phyloP scores from a whole-genome alignment of 2,113 vertebrate genomes.

The Oenanthe oenanthe region DNA sequence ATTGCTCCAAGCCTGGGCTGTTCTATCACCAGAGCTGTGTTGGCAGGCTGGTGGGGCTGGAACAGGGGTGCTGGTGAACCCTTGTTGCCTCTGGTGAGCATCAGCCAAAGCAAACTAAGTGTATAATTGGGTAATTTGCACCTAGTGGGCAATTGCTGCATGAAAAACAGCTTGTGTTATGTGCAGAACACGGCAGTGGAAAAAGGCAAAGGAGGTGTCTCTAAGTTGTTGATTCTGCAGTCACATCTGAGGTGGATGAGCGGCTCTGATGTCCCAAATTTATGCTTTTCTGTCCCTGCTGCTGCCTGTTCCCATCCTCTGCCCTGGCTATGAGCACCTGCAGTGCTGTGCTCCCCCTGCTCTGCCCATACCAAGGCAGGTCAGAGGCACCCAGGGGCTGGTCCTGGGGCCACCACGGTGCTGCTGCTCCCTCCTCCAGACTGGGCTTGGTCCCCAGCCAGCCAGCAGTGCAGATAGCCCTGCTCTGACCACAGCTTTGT shows the following conservation, averaged over 20 bases:
- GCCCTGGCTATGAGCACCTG: rapidly evolving
- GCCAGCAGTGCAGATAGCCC: neutral
- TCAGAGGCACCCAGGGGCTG: neutral
- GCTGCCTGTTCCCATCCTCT: neutral
- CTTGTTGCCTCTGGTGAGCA: neutral
- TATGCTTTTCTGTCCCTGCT: neutral
- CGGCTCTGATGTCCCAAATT: neutral
- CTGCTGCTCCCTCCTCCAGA: neutral
- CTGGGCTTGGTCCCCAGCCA: neutral
- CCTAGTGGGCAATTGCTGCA: neutral
- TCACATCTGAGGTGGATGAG: neutral
- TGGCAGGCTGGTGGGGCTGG: neutral
- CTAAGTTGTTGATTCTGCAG: neutral
- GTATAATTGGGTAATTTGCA: neutral
- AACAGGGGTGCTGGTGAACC: neutral
- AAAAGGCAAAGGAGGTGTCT: neutral
- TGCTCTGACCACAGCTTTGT: neutral
- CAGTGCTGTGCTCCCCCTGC: neutral
- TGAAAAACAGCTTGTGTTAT: neutral
- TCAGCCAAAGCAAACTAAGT: neutral
- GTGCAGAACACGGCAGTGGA: neutral
- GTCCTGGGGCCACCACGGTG: rapidly evolving
- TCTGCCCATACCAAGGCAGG: rapidly evolving
- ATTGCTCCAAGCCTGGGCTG: neutral
- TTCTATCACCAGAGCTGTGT: neutral